Evolutionary conservation across 1,140 invertebrate genomes (phyloP).

Genomic region (Asobara japonica): DNA sequence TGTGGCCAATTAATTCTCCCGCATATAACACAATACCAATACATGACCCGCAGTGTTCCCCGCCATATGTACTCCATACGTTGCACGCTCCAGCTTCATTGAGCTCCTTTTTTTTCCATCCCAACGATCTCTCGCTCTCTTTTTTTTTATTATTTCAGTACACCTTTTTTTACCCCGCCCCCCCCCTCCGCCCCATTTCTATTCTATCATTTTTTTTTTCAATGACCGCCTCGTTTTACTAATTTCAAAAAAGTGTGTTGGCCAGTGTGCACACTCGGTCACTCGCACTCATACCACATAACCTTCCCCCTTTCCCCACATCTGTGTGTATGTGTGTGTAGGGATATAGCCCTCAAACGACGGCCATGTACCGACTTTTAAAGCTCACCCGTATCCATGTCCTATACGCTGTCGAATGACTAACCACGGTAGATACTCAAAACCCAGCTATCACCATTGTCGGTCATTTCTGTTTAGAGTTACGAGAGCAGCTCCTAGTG

Average conservation of each 20-base stretch:
- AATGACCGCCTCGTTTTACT: constrained; percentile 23
- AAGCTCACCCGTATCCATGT: constrained; percentile 35
- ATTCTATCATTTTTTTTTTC: constrained; percentile 23
- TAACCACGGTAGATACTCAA: constrained; percentile 13
- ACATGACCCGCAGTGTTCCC: neutral
- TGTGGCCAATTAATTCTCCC: constrained; percentile 28
- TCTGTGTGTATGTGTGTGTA: neutral
- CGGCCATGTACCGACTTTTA: constrained; percentile 22
- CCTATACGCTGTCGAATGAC: constrained; percentile 30
- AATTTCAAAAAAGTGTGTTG: constrained; percentile 24
- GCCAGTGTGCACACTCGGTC: constrained; percentile 11
- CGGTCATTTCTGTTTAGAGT: constrained; percentile 38
- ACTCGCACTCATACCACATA: neutral
- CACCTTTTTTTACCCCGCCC: neutral
- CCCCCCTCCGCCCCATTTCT: too few relatives aligned
- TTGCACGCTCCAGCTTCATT: neutral
- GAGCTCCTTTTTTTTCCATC: constrained; percentile 8
- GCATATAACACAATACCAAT: neutral
- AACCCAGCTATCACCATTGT: constrained; percentile 24
- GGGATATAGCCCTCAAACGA: neutral
- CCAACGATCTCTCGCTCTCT: neutral
- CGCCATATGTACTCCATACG: neutral
- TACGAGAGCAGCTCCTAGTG: constrained; percentile 23
- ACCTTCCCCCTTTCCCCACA: neutral
- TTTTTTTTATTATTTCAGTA: constrained; percentile 8